phyloP scores from a whole-genome alignment of 2,113 vertebrate genomes.

The Perca schrenkii region DNA sequence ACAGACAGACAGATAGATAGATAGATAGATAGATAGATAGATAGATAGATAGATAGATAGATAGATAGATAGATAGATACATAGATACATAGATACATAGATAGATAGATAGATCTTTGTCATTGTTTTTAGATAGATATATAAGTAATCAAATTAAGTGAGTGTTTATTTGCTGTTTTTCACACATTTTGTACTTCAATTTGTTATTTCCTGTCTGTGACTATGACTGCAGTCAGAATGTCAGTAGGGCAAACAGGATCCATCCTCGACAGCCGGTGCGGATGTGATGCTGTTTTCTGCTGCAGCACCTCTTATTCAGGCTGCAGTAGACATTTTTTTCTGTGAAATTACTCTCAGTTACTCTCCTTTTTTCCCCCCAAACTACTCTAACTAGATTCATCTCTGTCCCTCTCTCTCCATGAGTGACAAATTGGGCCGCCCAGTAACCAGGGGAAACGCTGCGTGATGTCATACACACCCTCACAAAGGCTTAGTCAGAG shows the following conservation, averaged over 20 bases:
- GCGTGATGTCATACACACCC: conserved; percentile 59
- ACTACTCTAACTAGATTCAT: conserved; percentile 23
- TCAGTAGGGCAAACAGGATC: background rate
- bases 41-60: too few species aligned
- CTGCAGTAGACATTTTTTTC: background rate
- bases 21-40: too few species aligned
- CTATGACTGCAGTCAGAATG: background rate
- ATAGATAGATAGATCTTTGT: too few species aligned
- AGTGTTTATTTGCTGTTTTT: background rate
- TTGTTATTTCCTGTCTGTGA: background rate
- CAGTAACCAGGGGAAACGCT: conserved; percentile 60
- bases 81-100: too few species aligned
- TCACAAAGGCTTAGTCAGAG: conserved; percentile 63
- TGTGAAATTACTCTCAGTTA: background rate
- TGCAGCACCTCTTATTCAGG: conserved; percentile 22
- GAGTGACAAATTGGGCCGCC: conserved; percentile 27
- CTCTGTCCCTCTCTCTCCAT: background rate
- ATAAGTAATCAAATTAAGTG: background rate
- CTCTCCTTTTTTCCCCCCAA: background rate
- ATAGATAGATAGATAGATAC: too few species aligned
- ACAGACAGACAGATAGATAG: too few species aligned
- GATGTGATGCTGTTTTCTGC: conserved; percentile 14
- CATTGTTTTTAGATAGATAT: too few species aligned
- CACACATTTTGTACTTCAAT: background rate
- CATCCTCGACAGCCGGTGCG: background rate